Evolutionary conservation across 2,888 invertebrate genomes (phyloP), one percentile per base, ranked within the genome.

Genomic region (Fragum sueziense): DNA sequence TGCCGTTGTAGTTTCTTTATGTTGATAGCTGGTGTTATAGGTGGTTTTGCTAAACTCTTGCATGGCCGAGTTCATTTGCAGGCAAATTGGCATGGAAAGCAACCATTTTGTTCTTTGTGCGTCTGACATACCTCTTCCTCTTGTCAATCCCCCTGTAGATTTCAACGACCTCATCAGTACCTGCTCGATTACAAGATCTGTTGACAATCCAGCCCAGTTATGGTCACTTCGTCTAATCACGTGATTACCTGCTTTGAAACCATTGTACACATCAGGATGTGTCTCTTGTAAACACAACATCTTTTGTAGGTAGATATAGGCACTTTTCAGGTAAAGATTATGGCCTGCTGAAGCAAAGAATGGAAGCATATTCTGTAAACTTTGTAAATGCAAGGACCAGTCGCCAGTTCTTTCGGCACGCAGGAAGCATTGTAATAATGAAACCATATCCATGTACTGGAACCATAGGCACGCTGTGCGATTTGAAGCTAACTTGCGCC

Each of bases 141-240:
- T 31, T 25, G 84, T 87, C 54, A 87, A 29, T 9, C 88, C 87
- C 20, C 87, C 85, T n/a, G 76, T 82, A 17, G 80, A 74, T 68
- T 88, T 89, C 14, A 87, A 17, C 33, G 73, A 83, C 27, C 85
- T 61, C 88, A 88, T 88, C 4, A 88, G 74, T 1, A 76, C 79
- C 68, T 89, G 88, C 70, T 88, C 88, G 31, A 89, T 89, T 1
- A 85, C 74, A 29, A 89, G 79, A 67, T 89, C 88, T 37, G 85
- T 76, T 20, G 87, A 80, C 11, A 89, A 61, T 29, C 88, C 88
- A 29, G 82, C 84, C 88, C 88, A 89, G 51, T 75, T 80, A 33
- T 85, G 61, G 59, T 87, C 84, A 57, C 73, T 84, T 61, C 76
- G 41, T 71, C 76, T 31, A 1, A 76, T 27, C 2, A 3, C 7